Base-by-base conservation (phyloP, 2,888 invertebrate genomes). In the Mamestra brassicae region DNA sequence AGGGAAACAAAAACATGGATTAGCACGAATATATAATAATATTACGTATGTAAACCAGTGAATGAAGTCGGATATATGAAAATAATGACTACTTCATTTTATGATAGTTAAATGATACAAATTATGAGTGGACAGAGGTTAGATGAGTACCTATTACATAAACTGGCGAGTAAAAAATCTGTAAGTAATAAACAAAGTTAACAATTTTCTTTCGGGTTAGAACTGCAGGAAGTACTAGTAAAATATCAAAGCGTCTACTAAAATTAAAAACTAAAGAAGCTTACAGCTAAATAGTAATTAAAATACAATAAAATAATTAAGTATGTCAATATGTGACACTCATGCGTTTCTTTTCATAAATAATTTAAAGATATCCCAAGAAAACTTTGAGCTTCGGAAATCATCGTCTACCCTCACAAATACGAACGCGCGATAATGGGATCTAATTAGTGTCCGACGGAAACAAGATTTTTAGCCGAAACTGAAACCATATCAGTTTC, bases 171-270 rank as follows among this genome's bases (percentile, higher is more conserved):
- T 77, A n/a, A 63, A 57, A 38, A 58, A 42, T 54, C 71, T 50
- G 54, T 42, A 63, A 55, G 54, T 54, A 54, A 42, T 67, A 71
- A 45, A 60, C 50, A 71, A 54, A 64, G 36, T 60, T 36, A 15
- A 76, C 57, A 55, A 67, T 76, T 89, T 89, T 90, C 89, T 87
- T 90, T 89, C 77, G 90, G 91, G 92, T 92, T 92, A 92, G 84
- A 86, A 86, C 87, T 78, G 66, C 36, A 52, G 26, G 6, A 50
- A 54, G 4, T 50, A 69, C 6, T 36, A 55, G 4, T 52, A 54
- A 69, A 4, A 47, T 13, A 66, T 34, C 47, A 36, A 77, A 78
- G 60, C 60, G 0, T 8, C 60, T 55, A 69, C 52, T 50, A 47
- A 36, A 3, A 58, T 34, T 54, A 34, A 42, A 38, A 50, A 42